These are phyloP conservation scores for Alethe castanea DNA, from an alignment of 2,113 vertebrate species.

Conservation along the genomic window DNA sequence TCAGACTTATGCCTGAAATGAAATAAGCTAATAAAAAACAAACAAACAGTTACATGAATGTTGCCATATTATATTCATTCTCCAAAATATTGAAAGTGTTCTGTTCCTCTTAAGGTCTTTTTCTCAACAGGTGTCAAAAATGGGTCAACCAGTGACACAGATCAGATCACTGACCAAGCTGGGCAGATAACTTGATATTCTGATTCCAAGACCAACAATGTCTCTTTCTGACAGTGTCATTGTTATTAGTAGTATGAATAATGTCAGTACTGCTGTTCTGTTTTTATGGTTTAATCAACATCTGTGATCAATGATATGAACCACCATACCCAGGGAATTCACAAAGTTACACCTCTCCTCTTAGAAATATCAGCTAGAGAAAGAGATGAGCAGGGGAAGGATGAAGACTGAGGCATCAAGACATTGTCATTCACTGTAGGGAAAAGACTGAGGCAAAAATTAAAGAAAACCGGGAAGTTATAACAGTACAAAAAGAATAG, in stretches of 20 bases:
- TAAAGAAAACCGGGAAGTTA: not conserved
- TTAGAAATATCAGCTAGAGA: not conserved
- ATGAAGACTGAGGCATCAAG: not conserved
- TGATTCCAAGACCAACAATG: not conserved
- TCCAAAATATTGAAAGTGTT: not conserved
- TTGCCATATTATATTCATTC: not conserved
- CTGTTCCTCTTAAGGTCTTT: not conserved
- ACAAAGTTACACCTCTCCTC: not conserved
- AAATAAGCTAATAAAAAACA: not conserved
- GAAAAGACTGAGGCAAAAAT: not conserved
- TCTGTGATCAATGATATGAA: not conserved
- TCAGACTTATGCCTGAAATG: not conserved
- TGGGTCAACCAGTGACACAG: not conserved
- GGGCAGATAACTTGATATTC: not conserved
- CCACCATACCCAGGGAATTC: not conserved
- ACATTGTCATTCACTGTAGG: not conserved
- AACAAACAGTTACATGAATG: not conserved
- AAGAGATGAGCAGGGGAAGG: not conserved
- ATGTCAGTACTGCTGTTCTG: not conserved
- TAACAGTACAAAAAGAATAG: fast-evolving
- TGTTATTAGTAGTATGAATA: not conserved
- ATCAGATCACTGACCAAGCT: not conserved
- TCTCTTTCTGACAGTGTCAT: not conserved
- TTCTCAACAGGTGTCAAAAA: not conserved
- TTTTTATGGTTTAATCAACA: not conserved